Evolutionary conservation across 1,140 invertebrate species (phyloP).

Genomic region (Halictus rubicundus): DNA sequence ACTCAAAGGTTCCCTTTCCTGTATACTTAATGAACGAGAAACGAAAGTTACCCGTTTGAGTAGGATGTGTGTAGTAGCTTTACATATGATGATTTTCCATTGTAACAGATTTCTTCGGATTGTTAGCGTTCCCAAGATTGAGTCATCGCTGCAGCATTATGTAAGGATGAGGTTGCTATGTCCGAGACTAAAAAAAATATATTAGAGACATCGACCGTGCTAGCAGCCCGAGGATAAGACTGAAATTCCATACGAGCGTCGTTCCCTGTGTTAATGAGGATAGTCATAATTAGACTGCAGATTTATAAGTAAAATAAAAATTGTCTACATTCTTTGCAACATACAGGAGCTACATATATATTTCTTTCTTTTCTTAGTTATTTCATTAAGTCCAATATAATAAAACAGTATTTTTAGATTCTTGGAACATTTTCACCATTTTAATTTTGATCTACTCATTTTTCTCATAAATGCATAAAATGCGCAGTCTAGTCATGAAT

Average conservation of each 20-base stretch:
- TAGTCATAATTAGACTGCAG: no score
- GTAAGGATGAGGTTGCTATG: conserved; percentile 39
- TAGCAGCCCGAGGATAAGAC: not conserved
- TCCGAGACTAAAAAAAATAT: conserved; percentile 24
- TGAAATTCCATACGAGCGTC: conserved; percentile 47
- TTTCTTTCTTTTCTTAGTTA: no score
- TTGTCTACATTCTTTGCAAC: no score
- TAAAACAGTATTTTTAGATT: no score
- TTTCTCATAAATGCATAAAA: no score
- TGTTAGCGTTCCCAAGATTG: conserved; percentile 43
- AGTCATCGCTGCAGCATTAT: conserved; percentile 34
- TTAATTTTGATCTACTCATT: no score
- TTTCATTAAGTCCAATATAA: no score
- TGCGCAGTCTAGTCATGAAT: no score
- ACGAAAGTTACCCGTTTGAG: conserved; percentile 10
- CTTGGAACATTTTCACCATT: no score
- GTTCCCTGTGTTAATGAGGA: conserved; percentile 23
- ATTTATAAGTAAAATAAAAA: no score
- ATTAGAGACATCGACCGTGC: conserved; percentile 31
- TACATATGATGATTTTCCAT: conserved; percentile 27
- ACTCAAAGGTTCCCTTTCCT: not conserved
- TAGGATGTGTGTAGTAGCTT: not conserved
- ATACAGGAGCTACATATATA: no score
- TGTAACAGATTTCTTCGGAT: conserved; percentile 42
- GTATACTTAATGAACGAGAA: not conserved